Percentiles rank a stretch among this genome's conserved stretches.
Evolutionary conservation across 2,888 invertebrate species (phyloP).

Genomic region (Mactromeris polynyma): DNA sequence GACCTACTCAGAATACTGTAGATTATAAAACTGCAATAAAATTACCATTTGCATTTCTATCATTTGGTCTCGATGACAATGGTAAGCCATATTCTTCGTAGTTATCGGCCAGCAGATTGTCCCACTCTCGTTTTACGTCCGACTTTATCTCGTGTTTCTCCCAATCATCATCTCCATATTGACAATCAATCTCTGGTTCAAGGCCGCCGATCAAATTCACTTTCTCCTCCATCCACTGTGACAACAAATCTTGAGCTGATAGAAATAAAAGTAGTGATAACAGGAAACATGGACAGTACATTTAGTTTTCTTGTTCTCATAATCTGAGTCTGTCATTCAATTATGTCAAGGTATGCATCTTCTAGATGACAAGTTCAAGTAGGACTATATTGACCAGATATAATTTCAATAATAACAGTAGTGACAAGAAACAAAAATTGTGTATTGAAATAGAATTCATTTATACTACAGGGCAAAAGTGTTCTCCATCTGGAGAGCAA

Average conservation of each 20-base stretch:
- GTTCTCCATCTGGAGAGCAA: no score
- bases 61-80: constrained; percentile 37
- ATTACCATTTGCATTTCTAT: constrained; percentile 23
- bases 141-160: constrained; percentile 70
- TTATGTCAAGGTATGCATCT: no score
- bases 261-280: constrained; percentile 3
- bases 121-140: constrained; percentile 82
- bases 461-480: no score
- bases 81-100: constrained; percentile 71
- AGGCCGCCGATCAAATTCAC: constrained; percentile 78
- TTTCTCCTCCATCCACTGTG: constrained; percentile 86
- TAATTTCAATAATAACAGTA: no score
- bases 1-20: neutral
- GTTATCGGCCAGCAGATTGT: constrained; percentile 78
- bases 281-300: no score
- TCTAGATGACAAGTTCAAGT: no score
- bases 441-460: no score
- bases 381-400: no score
- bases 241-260: constrained; percentile 84
- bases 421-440: no score
- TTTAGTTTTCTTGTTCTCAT: no score
- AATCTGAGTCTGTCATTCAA: no score
- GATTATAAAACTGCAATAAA: neutral
- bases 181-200: constrained; percentile 73
- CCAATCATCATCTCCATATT: constrained; percentile 77